phyloP scores from a whole-genome alignment of 1,140 invertebrate genomes.

The Drosophila trapezifrons region DNA sequence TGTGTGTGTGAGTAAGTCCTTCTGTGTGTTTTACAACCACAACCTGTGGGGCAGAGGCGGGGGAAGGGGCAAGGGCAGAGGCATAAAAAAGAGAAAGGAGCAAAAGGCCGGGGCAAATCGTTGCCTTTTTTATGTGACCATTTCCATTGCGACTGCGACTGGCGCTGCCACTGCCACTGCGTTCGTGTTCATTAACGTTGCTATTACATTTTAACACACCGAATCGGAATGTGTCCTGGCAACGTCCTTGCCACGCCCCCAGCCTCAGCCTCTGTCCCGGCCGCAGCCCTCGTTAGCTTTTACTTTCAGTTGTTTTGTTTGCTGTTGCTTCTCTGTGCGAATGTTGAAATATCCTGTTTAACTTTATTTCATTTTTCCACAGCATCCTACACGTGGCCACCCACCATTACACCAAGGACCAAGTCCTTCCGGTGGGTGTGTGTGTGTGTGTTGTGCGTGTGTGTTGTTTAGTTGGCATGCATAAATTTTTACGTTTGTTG shows the following conservation, averaged over 20 bases:
- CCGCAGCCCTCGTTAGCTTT: slow-evolving; percentile 51
- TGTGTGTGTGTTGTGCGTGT: slow-evolving; percentile 25
- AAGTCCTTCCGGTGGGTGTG: slow-evolving; percentile 13
- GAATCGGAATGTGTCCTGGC: slow-evolving; percentile 78
- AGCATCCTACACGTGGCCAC: slow-evolving; percentile 77
- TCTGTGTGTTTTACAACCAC: slow-evolving; percentile 72
- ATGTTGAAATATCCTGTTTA: slow-evolving; percentile 81
- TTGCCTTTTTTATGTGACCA: slow-evolving; percentile 76
- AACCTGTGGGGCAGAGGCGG: slow-evolving; percentile 44
- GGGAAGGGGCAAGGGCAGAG: not conserved
- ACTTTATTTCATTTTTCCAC: slow-evolving; percentile 82
- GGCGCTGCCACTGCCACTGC: slow-evolving; percentile 50
- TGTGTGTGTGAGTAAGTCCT: slow-evolving; percentile 7
- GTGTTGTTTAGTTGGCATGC: slow-evolving; percentile 77
- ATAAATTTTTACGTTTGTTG: slow-evolving; percentile 82
- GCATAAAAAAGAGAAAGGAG: slow-evolving; percentile 34
- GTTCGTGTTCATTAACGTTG: slow-evolving; percentile 82
- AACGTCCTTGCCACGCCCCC: slow-evolving; percentile 58
- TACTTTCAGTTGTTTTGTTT: slow-evolving; percentile 77
- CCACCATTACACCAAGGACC: slow-evolving; percentile 1
- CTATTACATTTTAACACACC: slow-evolving; percentile 82
- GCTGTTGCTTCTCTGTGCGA: slow-evolving; percentile 47
- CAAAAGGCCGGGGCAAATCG: slow-evolving; percentile 48
- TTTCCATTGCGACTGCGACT: slow-evolving; percentile 67
- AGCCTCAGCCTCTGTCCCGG: not conserved